Base-by-base conservation (phyloP, 2,888 invertebrate species). In the Crematogaster levior region DNA sequence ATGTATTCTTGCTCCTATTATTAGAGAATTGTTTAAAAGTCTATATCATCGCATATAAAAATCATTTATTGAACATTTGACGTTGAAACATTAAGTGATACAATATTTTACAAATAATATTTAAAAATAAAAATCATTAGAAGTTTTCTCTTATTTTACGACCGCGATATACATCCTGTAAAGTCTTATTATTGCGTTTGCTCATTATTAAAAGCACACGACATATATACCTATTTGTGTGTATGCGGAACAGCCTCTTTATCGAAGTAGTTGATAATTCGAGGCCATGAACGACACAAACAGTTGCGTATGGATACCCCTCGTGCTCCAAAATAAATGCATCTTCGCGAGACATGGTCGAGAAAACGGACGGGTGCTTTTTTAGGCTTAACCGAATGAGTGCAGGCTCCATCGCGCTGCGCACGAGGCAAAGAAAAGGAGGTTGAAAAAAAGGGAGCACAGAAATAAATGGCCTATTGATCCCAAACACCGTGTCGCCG, bases 401-500 rank as follows among this genome's bases (percentile, higher is more conserved):
- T 85, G 83, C 86, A 87, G 88, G 87, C 85, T 79, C 48, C 65
- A 72, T 63, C 79, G 83, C 84, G 70, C 43, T 84, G 72, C 48
- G 77, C 84, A 84, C 83, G 86, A 70, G 51, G 79, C 61, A 83
- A 75, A 84, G 83, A 82, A 83, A 84, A 84, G 74, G 60, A 43
- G 81, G 73, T 65, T 82, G 84, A 90, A 91, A 90, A 88, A 91
- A 51, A 88, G 83, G 84, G 34, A 40, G 77, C 70, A 79, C 77
- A 79, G 56, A 79, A 79, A 79, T 79, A 79, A 79, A 70, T 79
- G 90, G 84, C 89, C 89, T 89, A 91, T 91, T 90, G 90, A 90
- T 89, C 91, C 56, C 85, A 72, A 84, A 87, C 87, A 82, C 83
- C 61, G 84, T 84, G 84, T 83, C 82, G 60, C 75, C 75, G 61